Conservation (phyloP, 2,888 invertebrate species). For the Argyresthia goedartella region DNA sequence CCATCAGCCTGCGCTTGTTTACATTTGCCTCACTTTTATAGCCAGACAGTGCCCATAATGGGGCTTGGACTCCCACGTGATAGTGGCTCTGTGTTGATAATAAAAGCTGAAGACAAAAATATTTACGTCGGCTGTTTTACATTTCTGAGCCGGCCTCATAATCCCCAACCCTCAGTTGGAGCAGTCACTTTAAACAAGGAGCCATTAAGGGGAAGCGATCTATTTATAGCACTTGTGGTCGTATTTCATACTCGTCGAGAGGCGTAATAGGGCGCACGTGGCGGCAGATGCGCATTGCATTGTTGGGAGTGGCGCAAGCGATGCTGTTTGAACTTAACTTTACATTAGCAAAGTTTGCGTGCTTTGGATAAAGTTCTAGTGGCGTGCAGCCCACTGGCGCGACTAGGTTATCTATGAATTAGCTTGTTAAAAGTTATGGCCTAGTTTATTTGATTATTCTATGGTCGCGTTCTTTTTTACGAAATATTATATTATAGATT, state of each 20-base stretch:
- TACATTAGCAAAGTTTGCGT: background rate
- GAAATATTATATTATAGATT: too few relatives aligned
- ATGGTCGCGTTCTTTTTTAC: too few relatives aligned
- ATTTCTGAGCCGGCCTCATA: slow-evolving; percentile 2
- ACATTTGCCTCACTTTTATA: slow-evolving; percentile 3
- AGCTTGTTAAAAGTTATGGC: too few relatives aligned
- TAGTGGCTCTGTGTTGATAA: slow-evolving; percentile 20
- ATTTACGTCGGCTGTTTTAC: slow-evolving; percentile 20
- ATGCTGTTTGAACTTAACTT: background rate
- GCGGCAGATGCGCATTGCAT: slow-evolving; percentile 14
- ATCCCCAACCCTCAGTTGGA: background rate
- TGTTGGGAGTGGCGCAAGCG: background rate
- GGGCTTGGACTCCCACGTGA: slow-evolving; percentile 22
- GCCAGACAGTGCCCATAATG: slow-evolving; percentile 6
- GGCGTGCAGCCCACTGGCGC: background rate
- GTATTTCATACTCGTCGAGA: slow-evolving; percentile 53
- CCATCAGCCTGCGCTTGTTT: background rate
- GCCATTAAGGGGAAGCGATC: slow-evolving; percentile 47
- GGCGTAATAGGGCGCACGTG: slow-evolving; percentile 59
- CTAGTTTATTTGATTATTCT: too few relatives aligned
- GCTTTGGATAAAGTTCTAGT: background rate
- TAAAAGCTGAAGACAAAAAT: slow-evolving; percentile 29
- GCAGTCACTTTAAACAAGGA: slow-evolving; percentile 36
- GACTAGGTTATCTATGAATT: background rate
- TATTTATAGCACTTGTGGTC: slow-evolving; percentile 40